phyloP scores from a whole-genome alignment of 2,113 vertebrate genomes.

The Proteles cristata region DNA sequence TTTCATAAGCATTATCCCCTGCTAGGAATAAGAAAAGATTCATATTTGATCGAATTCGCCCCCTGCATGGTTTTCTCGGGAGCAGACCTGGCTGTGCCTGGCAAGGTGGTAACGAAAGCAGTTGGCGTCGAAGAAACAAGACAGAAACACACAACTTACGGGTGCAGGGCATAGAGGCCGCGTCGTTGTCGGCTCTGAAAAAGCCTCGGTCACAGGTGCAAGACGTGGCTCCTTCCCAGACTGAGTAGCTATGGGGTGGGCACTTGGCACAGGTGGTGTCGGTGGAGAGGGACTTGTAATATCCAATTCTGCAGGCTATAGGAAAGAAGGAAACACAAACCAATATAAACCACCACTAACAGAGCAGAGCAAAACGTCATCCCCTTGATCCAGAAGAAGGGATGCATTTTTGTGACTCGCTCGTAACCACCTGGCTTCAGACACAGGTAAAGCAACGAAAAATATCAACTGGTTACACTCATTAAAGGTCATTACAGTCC shows the following conservation, averaged over 20 bases:
- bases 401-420: slow-evolving; percentile 28
- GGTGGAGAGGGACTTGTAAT: slow-evolving; percentile 95
- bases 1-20: not conserved
- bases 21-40: not conserved
- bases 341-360: slow-evolving; percentile 50
- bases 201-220: slow-evolving; percentile 97
- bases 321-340: slow-evolving; percentile 59
- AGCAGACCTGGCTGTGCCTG: slow-evolving; percentile 11
- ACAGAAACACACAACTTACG: slow-evolving; percentile 89
- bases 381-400: slow-evolving; percentile 73
- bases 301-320: slow-evolving; percentile 97
- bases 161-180: slow-evolving; percentile 96
- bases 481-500: slow-evolving; percentile 41
- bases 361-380: slow-evolving; percentile 47
- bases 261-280: slow-evolving; percentile 95
- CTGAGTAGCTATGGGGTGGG: slow-evolving; percentile 96
- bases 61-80: not conserved
- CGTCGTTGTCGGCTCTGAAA: slow-evolving; percentile 95
- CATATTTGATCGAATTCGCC: slow-evolving; percentile 6
- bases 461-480: slow-evolving; percentile 52
- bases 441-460: slow-evolving; percentile 72
- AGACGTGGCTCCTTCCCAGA: slow-evolving; percentile 95
- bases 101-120: not conserved
- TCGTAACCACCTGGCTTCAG: slow-evolving; percentile 72
- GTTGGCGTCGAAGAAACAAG: not conserved